Evolutionary conservation across 2,113 vertebrate species (phyloP), one percentile per base, ranked within the genome.

Genomic region (Forbesichthys agassizii): DNA sequence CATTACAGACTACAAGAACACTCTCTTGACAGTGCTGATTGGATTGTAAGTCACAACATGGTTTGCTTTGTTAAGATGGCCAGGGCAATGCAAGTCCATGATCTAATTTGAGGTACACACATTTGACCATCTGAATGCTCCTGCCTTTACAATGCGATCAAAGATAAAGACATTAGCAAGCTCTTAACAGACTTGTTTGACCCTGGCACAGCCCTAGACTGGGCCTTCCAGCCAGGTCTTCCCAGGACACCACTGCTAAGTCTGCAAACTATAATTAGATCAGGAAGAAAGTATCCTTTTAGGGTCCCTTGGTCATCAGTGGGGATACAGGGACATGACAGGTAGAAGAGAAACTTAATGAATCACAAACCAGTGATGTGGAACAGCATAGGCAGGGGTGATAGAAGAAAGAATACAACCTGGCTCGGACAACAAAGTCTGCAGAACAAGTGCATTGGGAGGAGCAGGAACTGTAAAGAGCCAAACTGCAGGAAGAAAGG

Each of bases 191-290:
- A 67, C 11, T 53, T 69, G 16, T 83, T 75, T 80, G 65, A 81
- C n/a, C 12, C 33, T 47, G 58, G 49, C 70, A 70, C 66, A 53
- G 72, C 59, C 52, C 47, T 9, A 5, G 64, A 66, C 48, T 9
- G 6, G 10, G 18, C n/a, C 71, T 59, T 69, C 33, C 49, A 53
- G 69, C 49, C 64, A 48, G 5, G 61, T 63, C 33, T 48, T 5
- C 61, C 57, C 1, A 16, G 62, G 48, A 64, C 62, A 63, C 46
- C 14, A 5, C 12, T 5, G 47, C 62, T 16, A 18, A 18, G 62
- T 33, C 11, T 51, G 62, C 18, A 52, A 14, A 58, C 70, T 80
- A 83, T 73, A 79, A 81, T 82, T 86, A 88, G 71, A 71, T 14
- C 14, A 27, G 33, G 42, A 65, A 33, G 47, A 81, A 74, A 76